Conservation (phyloP, 2,797 vertebrate genomes). For the Anas bernieri region DNA sequence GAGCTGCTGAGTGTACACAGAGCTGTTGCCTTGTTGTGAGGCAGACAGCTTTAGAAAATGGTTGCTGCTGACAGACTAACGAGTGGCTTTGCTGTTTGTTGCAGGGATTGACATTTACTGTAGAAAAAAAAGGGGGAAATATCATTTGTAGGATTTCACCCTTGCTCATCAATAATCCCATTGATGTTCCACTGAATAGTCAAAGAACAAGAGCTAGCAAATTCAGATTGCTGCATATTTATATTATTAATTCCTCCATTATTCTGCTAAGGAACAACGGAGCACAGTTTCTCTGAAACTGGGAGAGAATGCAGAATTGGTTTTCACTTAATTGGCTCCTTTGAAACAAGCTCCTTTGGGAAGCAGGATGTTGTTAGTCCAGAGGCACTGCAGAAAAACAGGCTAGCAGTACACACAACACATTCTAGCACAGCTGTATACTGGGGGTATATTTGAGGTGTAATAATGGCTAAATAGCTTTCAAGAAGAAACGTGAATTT, state of each 20-base stretch:
- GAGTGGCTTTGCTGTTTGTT: background rate
- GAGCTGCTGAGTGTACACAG: background rate
- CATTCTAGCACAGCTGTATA: background rate
- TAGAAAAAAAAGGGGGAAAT: background rate
- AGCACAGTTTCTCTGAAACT: constrained; percentile 32
- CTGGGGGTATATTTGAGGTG: background rate
- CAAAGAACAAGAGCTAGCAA: background rate
- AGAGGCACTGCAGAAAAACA: background rate
- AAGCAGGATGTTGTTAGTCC: constrained; percentile 46
- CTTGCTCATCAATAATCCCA: constrained; percentile 25
- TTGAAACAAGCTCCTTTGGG: constrained; percentile 25
- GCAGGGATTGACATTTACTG: background rate
- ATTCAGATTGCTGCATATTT: constrained; percentile 43
- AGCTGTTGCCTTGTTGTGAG: background rate
- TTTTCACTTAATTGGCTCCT: constrained; percentile 59
- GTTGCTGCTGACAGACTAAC: background rate
- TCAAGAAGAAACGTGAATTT: background rate
- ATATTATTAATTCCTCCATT: constrained; percentile 47
- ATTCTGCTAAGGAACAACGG: constrained; percentile 21
- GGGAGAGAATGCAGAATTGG: constrained; percentile 37
- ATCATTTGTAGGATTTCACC: background rate
- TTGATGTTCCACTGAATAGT: constrained; percentile 38
- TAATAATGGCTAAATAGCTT: background rate
- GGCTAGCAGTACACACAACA: background rate
- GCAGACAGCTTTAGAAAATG: background rate